These are phyloP conservation scores for Prolemur simus DNA, from an alignment of 2,113 vertebrate genomes.

Conservation along the genomic window DNA sequence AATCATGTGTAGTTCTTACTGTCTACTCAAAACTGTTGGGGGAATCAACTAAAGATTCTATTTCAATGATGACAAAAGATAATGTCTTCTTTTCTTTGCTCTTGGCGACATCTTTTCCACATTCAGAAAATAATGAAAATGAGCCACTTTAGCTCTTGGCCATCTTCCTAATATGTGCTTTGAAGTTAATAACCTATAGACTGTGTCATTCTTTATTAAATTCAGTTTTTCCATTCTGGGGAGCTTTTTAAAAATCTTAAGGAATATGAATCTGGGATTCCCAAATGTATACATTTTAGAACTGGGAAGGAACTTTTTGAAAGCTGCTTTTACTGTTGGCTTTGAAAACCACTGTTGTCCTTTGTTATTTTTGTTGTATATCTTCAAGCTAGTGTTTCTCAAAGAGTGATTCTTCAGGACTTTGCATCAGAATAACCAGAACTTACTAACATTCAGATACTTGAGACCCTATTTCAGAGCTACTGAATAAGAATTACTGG, in stretches of 20 bases:
- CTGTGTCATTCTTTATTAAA: slow-evolving; percentile 51
- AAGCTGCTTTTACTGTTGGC: slow-evolving; percentile 41
- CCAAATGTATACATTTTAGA: slow-evolving; percentile 8
- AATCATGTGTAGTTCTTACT: slow-evolving; percentile 69
- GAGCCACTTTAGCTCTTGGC: slow-evolving; percentile 45
- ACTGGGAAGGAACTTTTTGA: slow-evolving; percentile 37
- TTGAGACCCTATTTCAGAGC: not conserved
- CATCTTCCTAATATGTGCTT: slow-evolving; percentile 5
- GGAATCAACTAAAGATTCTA: slow-evolving; percentile 56
- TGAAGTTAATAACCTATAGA: slow-evolving; percentile 63
- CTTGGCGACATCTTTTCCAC: slow-evolving; percentile 63
- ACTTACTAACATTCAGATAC: not conserved
- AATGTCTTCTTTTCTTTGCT: slow-evolving; percentile 42
- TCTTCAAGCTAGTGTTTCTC: not conserved
- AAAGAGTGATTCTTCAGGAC: not conserved
- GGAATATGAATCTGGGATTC: slow-evolving; percentile 9
- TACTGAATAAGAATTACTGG: not conserved
- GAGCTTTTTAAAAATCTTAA: slow-evolving; percentile 53
- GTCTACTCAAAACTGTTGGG: slow-evolving; percentile 16
- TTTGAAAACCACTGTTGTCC: slow-evolving; percentile 59
- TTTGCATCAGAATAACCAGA: not conserved
- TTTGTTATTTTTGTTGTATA: not conserved
- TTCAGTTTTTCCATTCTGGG: slow-evolving; percentile 38
- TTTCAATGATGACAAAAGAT: slow-evolving; percentile 64
- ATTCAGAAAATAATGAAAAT: slow-evolving; percentile 69